A percentile compares a stretch with the other conserved stretches of the same genome.
Conservation (phyloP, 2,888 invertebrate species). For the Tachystola acroxantha region DNA sequence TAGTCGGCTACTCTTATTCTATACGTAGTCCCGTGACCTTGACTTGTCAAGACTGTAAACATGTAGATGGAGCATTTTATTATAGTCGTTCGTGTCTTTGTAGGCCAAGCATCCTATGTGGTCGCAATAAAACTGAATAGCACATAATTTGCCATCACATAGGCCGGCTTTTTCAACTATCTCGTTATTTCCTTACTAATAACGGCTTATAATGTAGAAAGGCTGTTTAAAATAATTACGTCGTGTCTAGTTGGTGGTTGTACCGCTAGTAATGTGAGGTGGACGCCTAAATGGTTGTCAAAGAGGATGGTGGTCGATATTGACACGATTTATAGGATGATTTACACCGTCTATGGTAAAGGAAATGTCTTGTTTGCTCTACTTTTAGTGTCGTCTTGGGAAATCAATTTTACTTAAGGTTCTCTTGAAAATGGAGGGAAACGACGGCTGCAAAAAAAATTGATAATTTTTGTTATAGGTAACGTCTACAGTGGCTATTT, state of each 20-base stretch:
- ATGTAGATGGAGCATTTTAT: not conserved
- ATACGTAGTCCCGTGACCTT: not conserved
- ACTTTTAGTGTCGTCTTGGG: too few species aligned
- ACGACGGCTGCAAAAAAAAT: too few species aligned
- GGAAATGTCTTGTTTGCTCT: too few species aligned
- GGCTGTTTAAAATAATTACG: slow-evolving; percentile 3
- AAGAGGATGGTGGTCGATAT: not conserved
- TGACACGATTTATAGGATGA: too few species aligned
- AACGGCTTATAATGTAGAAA: not conserved
- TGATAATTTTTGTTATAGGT: too few species aligned
- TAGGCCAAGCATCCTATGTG: slow-evolving; percentile 10
- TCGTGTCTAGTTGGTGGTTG: not conserved
- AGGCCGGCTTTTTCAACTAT: slow-evolving; percentile 9
- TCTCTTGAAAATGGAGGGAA: too few species aligned
- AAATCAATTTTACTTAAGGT: too few species aligned
- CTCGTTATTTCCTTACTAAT: not conserved
- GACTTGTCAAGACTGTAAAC: not conserved
- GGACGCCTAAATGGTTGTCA: not conserved
- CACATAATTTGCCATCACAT: slow-evolving; percentile 9
- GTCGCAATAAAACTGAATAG: slow-evolving; percentile 7
- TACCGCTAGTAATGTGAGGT: not conserved
- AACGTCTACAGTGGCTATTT: too few species aligned
- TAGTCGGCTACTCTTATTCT: too few species aligned
- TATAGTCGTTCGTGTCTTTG: not conserved
- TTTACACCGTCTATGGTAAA: too few species aligned